Evolutionary conservation across 2,113 vertebrate species (phyloP).

Genomic region (Picathartes gymnocephalus): DNA sequence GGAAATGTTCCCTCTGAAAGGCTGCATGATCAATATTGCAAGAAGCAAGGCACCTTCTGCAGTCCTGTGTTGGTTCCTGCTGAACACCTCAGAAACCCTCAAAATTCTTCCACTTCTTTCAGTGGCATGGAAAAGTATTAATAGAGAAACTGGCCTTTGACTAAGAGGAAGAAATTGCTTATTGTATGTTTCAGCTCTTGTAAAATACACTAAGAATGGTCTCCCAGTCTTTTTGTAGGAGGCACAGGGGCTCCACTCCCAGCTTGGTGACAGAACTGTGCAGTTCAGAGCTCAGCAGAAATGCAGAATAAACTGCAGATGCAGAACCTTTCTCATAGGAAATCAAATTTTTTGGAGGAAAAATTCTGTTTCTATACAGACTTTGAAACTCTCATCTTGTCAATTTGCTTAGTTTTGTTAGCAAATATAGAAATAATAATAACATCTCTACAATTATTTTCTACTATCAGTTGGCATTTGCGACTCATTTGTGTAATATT

Average conservation of each 20-base stretch:
- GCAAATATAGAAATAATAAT: background rate
- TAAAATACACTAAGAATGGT: background rate
- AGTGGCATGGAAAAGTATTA: background rate
- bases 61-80: background rate
- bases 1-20: constrained; percentile 53
- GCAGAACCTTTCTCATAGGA: background rate
- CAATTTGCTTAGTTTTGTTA: background rate
- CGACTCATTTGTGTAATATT: background rate
- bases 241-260: background rate
- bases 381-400: background rate
- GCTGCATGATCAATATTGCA: constrained; percentile 52
- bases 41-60: background rate
- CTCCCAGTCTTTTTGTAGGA: background rate
- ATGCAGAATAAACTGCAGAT: background rate
- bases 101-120: background rate
- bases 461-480: background rate
- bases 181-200: background rate
- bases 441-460: background rate
- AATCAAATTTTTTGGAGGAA: background rate
- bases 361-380: background rate
- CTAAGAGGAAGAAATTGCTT: background rate
- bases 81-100: background rate
- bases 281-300: background rate
- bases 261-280: background rate
- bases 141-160: background rate